phyloP scores from a whole-genome alignment of 2,888 invertebrate genomes.

The Andrena haemorrhoa region DNA sequence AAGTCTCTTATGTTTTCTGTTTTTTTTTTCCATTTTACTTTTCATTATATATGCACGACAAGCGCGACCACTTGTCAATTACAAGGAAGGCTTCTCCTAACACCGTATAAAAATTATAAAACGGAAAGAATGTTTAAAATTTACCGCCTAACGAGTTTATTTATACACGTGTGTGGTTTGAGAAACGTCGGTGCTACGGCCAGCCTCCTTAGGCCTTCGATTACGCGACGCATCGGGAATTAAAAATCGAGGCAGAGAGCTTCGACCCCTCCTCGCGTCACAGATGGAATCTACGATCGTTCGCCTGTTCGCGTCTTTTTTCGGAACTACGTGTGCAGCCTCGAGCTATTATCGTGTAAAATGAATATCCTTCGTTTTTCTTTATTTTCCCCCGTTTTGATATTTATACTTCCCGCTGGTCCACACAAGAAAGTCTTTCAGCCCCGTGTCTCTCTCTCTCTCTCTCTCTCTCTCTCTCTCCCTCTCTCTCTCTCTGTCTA shows the following conservation, averaged over 20 bases:
- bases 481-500: too few species aligned
- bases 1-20: conserved; percentile 69
- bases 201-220: conserved; percentile 79
- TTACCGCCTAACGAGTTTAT: conserved; percentile 77
- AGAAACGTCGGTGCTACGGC: conserved; percentile 72
- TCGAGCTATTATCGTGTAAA: conserved; percentile 51
- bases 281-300: conserved; percentile 39
- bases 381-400: conserved; percentile 28
- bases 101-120: conserved; percentile 82
- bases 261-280: conserved; percentile 24
- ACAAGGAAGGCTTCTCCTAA: conserved; percentile 73
- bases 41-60: conserved; percentile 59
- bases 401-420: conserved; percentile 58
- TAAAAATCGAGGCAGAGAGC: conserved; percentile 50
- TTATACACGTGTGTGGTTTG: conserved; percentile 74
- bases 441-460: conserved; percentile 39
- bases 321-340: conserved; percentile 35
- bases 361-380: conserved; percentile 33
- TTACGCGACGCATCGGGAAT: conserved; percentile 61
- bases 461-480: conserved; percentile 50
- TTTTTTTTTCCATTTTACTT: conserved; percentile 10
- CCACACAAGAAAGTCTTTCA: conserved; percentile 56
- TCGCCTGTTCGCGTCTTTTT: conserved; percentile 26
- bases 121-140: conserved; percentile 77
- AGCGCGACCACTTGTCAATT: conserved; percentile 58